phyloP scores from a whole-genome alignment of 2,797 vertebrate species.

The Centroberyx gerrardi region DNA sequence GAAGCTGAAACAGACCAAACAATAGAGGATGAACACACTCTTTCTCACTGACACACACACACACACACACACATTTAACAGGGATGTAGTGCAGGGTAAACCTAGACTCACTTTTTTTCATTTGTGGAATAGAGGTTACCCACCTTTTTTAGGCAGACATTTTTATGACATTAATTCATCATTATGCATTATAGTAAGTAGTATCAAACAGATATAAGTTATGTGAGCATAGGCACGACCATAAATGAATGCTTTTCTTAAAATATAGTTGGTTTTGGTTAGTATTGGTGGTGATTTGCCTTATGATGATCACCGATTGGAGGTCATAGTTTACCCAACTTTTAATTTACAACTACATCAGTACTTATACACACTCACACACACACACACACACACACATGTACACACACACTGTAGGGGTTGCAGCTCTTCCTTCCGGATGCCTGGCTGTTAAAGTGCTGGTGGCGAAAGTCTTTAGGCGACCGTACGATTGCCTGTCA shows the following conservation, averaged over 20 bases:
- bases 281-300: constrained; percentile 40
- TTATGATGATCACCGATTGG: constrained; percentile 29
- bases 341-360: constrained; percentile 33
- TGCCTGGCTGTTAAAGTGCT: constrained; percentile 3
- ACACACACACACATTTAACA: constrained; percentile 35
- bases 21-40: constrained; percentile 67
- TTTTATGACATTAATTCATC: neutral
- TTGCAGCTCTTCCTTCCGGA: constrained; percentile 13
- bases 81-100: constrained; percentile 36
- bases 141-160: constrained; percentile 14
- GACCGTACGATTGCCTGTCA: neutral
- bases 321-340: constrained; percentile 23
- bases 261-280: constrained; percentile 16
- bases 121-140: neutral
- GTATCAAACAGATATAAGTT: neutral
- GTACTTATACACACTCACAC: constrained; percentile 4
- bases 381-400: constrained; percentile 2
- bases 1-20: constrained; percentile 93
- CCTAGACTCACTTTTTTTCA: constrained; percentile 6
- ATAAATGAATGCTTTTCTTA: too few relatives aligned
- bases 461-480: neutral
- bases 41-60: constrained; percentile 36
- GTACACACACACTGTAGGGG: constrained; percentile 13
- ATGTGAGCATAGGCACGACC: constrained; percentile 10
- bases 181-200: constrained; percentile 8